Evolutionary conservation across 2,113 vertebrate species (phyloP), one percentile per base, ranked within the genome.

Genomic region (Beaufortia kweichowensis): DNA sequence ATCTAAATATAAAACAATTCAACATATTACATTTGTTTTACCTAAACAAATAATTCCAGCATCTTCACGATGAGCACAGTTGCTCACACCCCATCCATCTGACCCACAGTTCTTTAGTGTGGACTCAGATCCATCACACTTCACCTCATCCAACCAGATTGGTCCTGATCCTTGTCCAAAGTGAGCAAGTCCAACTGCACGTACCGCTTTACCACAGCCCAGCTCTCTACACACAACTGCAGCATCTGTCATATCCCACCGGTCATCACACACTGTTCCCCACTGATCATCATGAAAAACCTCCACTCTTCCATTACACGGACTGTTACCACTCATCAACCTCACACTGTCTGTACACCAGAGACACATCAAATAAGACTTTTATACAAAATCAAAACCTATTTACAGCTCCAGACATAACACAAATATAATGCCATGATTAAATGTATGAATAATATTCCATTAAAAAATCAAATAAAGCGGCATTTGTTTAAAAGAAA

Each of bases 141-240:
- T 6, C 23, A 48, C 39, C 2, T 46, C 8, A 62, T 28, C 21
- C 23, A 41, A 6, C 71, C 57, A 74, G 35, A 74, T 31, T 41
- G 24, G 56, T 28, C 71, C 71, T 29, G 55, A 43, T 61, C 71
- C 71, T 29, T 6, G 24, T 15, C 71, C 71, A 74, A 74, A 74
- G 10, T 31, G 8, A 41, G 59, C 31, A 7, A 7, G 6, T 7
- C 19, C 17, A 1, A 71, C 0, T 3, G 55, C 33, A 31, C 71
- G 19, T 55, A 72, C 4, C 53, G 68, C 17, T 23, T 43, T 5
- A 10, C 50, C 50, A 72, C 77, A 79, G n/a, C 39, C 69, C 35
- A 79, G 53, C 53, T 73, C 77, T 63, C 48, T 50, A 65, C 78
- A 79, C 23, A 79, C 78, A 60, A 75, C 73, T 35, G 10, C 43